Conservation (phyloP, 1,140 invertebrate species). For the Drosophila varians region DNA sequence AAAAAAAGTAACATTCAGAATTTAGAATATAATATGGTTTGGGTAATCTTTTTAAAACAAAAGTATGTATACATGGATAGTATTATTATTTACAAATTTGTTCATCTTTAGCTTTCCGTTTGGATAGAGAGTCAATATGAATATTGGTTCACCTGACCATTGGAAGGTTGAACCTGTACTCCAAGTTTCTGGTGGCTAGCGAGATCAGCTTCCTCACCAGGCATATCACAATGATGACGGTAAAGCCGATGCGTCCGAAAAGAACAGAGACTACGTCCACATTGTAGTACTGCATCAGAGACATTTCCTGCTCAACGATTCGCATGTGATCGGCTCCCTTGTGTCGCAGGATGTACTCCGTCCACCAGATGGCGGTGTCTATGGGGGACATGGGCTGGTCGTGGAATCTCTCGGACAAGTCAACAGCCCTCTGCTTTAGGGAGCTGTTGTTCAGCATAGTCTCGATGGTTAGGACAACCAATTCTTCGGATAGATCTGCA, state of each 20-base stretch:
- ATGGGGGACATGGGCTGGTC: conserved; percentile 85
- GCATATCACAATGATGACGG: conserved; percentile 30
- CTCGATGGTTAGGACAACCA: conserved; percentile 3
- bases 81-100: neutral
- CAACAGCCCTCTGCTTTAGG: conserved; percentile 23
- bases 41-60: neutral
- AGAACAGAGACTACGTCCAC: conserved; percentile 51
- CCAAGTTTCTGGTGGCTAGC: conserved; percentile 1
- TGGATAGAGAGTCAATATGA: neutral
- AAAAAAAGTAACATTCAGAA: neutral
- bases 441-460: conserved; percentile 30
- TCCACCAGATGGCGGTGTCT: conserved; percentile 86
- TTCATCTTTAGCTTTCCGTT: neutral
- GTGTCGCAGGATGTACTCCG: conserved; percentile 85
- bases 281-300: conserved; percentile 64
- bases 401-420: conserved; percentile 84
- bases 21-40: too few relatives aligned
- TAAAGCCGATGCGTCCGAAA: conserved; percentile 52
- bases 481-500: neutral
- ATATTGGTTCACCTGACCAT: neutral
- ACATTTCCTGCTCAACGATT: conserved; percentile 76
- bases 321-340: conserved; percentile 82
- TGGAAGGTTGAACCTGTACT: conserved; percentile 28
- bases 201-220: conserved; percentile 30
- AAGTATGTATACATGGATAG: neutral